A percentile compares a stretch with the other conserved stretches of the same genome.
Conservation (phyloP, 2,113 vertebrate genomes). For the Kryptolebias marmoratus region DNA sequence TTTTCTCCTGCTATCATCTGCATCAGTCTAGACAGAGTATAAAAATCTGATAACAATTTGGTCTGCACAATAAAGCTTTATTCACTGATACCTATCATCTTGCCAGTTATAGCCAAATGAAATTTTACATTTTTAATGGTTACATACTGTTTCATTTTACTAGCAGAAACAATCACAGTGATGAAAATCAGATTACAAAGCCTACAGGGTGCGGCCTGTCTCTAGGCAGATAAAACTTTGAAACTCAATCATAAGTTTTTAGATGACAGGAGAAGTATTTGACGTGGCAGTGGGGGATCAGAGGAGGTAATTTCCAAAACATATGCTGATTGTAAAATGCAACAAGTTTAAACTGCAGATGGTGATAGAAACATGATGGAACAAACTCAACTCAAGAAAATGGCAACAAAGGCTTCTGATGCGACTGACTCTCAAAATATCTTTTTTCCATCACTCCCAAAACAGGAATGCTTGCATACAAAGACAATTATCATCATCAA, state of each 20-base stretch:
- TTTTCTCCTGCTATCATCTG: constrained; percentile 30
- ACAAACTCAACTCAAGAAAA: constrained; percentile 18
- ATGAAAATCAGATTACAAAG: constrained; percentile 41
- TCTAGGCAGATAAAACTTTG: constrained; percentile 35
- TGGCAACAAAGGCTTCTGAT: no score
- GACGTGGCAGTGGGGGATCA: constrained; percentile 31
- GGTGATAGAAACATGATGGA: background rate
- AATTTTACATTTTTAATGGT: constrained; percentile 18
- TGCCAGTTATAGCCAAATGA: constrained; percentile 21
- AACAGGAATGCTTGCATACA: no score
- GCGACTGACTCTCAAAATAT: no score
- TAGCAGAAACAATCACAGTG: constrained; percentile 10
- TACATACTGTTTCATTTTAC: constrained; percentile 38
- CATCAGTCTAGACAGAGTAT: constrained; percentile 42
- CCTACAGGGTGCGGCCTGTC: background rate
- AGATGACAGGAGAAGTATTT: constrained; percentile 38
- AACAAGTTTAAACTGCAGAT: no score
- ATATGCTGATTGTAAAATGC: constrained; percentile 61
- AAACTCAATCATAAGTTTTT: constrained; percentile 44
- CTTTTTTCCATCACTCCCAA: no score
- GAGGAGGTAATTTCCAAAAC: constrained; percentile 57
- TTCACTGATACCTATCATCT: constrained; percentile 27
- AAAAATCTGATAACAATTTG: constrained; percentile 29
- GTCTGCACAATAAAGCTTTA: constrained; percentile 29
- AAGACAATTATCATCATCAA: no score